phyloP scores from a whole-genome alignment of 2,797 vertebrate genomes.

The Intellagama lesueurii region DNA sequence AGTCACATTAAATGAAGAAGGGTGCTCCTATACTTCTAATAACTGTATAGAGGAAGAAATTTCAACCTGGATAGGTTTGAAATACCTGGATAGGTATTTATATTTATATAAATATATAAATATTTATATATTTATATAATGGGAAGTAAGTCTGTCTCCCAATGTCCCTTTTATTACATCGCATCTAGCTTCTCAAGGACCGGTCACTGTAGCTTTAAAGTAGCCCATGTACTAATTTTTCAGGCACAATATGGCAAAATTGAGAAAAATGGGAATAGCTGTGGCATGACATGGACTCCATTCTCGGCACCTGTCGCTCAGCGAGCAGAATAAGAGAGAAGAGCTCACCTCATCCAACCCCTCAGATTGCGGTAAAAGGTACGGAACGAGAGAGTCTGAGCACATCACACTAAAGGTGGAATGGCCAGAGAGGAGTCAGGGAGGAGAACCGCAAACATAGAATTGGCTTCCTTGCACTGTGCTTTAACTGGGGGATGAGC shows the following conservation, averaged over 20 bases:
- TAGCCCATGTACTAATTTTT: fast-evolving
- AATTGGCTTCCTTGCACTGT: too few relatives aligned
- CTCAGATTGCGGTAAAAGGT: fast-evolving
- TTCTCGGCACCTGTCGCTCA: fast-evolving
- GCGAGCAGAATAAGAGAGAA: fast-evolving
- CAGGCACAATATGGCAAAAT: background rate
- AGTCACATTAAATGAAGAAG: background rate
- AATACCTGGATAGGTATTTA: too few relatives aligned
- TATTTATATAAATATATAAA: too few relatives aligned
- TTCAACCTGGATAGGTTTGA: too few relatives aligned
- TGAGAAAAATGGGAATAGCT: fast-evolving
- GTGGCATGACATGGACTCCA: fast-evolving
- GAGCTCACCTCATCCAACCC: fast-evolving
- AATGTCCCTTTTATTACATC: background rate
- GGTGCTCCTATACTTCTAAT: background rate
- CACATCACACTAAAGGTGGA: background rate
- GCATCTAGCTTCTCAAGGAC: background rate
- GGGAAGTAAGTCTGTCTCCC: background rate
- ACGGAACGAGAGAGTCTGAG: fast-evolving
- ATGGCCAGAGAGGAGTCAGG: background rate
- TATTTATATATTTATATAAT: too few relatives aligned
- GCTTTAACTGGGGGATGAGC: too few relatives aligned
- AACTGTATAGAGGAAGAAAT: too few relatives aligned
- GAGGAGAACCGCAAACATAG: background rate
- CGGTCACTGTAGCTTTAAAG: fast-evolving